phyloP scores from a whole-genome alignment of 53 echinoderm and acorn worm species.

The Crossaster papposus region DNA sequence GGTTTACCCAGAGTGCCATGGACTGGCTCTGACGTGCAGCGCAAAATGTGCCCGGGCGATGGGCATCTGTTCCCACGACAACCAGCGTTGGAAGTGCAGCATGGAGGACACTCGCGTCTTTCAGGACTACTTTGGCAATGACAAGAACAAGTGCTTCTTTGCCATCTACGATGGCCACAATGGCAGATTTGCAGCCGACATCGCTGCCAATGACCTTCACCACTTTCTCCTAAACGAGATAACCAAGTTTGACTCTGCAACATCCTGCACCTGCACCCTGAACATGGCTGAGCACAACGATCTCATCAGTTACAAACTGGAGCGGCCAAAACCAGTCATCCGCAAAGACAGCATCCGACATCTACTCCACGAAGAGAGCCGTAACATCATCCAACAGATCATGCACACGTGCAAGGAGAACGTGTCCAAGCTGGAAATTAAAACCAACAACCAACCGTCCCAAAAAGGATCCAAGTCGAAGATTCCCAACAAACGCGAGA shows the following conservation, averaged over 20 bases:
- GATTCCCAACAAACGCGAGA: conserved; percentile 31
- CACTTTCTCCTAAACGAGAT: conserved; percentile 88
- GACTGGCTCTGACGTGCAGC: conserved; percentile 83
- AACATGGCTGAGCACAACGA: conserved; percentile 90
- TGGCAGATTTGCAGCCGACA: conserved; percentile 91
- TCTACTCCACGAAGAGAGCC: conserved; percentile 91
- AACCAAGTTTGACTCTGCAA: conserved; percentile 79
- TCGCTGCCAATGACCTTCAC: conserved; percentile 93
- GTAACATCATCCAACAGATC: conserved; percentile 92
- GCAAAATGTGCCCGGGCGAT: conserved; percentile 80
- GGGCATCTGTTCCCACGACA: conserved; percentile 87
- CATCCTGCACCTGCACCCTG: conserved; percentile 85
- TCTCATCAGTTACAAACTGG: conserved; percentile 75
- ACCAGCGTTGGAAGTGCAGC: conserved; percentile 86
- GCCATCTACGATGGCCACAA: conserved; percentile 97
- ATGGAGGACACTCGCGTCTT: conserved; percentile 98
- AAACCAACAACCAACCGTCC: background rate
- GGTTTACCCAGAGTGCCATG: conserved; percentile 66
- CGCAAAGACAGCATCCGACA: conserved; percentile 88
- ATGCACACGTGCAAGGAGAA: conserved; percentile 95
- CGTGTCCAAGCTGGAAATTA: conserved; percentile 52
- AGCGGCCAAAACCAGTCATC: conserved; percentile 70
- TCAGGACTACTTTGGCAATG: conserved; percentile 97
- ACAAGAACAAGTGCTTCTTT: conserved; percentile 91
- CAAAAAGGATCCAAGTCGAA: conserved; percentile 32